Conservation (phyloP, 2,113 vertebrate species). For the Clarias gariepinus region DNA sequence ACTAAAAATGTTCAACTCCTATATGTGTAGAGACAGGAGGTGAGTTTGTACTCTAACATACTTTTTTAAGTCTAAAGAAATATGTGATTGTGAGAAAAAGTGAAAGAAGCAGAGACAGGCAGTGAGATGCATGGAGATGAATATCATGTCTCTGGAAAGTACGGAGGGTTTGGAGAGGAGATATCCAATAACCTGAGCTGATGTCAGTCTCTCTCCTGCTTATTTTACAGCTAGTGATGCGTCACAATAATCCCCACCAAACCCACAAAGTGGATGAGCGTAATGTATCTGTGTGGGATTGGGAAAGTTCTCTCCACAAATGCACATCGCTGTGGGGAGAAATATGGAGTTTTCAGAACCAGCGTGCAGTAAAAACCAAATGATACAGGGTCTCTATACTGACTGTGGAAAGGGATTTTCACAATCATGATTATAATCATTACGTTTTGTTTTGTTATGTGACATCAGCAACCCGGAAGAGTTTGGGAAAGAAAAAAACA, state of each 20-base stretch:
- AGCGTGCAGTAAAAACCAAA: neutral
- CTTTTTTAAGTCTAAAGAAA: neutral
- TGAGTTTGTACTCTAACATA: neutral
- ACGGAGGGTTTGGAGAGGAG: neutral
- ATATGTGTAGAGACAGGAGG: neutral
- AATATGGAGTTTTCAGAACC: neutral
- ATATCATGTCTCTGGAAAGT: conserved; percentile 25
- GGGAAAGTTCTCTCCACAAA: neutral
- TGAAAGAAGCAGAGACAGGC: neutral
- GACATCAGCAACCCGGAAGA: neutral
- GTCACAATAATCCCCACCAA: neutral
- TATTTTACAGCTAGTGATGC: neutral
- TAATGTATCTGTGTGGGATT: conserved; percentile 8
- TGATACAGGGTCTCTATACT: neutral
- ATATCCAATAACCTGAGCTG: neutral
- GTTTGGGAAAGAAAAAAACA: neutral
- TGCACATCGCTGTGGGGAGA: neutral
- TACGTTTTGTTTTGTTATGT: neutral
- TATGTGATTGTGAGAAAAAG: neutral
- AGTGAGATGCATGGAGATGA: neutral
- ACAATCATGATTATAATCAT: neutral
- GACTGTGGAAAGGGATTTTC: neutral
- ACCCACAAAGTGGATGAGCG: neutral
- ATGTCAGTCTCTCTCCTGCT: neutral
- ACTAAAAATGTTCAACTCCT: neutral